Evolutionary conservation across 2,888 invertebrate species (phyloP), one percentile per base, ranked within the genome.

Genomic region (Hirtodrosophila cameraria): DNA sequence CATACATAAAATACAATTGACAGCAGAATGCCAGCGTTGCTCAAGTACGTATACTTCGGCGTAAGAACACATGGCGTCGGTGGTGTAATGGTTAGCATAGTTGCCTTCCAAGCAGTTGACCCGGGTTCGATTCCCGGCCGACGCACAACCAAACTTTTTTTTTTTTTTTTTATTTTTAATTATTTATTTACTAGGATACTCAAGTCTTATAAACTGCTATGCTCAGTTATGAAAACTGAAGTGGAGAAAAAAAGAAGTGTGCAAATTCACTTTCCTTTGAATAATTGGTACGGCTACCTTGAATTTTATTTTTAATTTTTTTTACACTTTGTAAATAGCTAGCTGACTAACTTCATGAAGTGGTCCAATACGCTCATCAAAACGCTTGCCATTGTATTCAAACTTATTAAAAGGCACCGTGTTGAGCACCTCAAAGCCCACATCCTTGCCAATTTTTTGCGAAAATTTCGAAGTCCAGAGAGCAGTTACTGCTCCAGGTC

Each of bases 401-500:
- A 92, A 94, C 39, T 93, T 92, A 2, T 92, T 91, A 68, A 91
- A 93, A 0, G 92, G 90, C 2, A 93, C 90, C 8, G 91, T 89
- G 45, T 92, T 83, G 11, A 93, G 90, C 3, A 92, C 92, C 4
- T 90, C 90, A 74, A 94, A 94, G 6, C 91, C 92, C 9, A 93
- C 83, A 2, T 90, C 90, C 23, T 89, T 89, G 0, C 93, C 93
- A 61, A 94, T 92, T 84, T 92, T 93, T 71, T 93, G 93, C 0
- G 94, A 93, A 63, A 91, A 91, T 33, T 82, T 81, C 0, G 93
- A 92, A 0, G 94, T 94, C 89, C 93, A 93, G 11, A 95, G 90
- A 0, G 93, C 93, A 42, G 93, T 93, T 20, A 93, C 93, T 4
- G 87, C 88, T 1, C 78, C 59, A 2, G 91, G 90, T 1, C 86